Evolutionary conservation across 2,797 vertebrate species (phyloP).

Genomic region (Alca torda): DNA sequence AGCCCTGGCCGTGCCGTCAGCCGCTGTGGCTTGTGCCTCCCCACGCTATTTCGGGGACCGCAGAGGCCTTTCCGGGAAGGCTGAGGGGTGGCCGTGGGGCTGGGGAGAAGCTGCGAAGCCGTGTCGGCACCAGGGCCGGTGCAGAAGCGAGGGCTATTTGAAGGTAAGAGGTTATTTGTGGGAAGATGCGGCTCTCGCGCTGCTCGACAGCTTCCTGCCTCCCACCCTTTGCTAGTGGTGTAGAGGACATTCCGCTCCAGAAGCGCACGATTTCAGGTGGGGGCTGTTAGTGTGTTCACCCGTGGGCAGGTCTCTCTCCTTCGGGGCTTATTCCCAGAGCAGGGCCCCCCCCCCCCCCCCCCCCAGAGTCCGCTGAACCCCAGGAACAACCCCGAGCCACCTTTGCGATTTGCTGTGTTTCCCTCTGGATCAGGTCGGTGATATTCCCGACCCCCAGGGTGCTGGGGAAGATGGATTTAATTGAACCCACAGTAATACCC

Average conservation of each 20-base stretch:
- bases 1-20: accelerated
- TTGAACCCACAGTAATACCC: accelerated
- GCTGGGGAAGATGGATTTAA: background rate
- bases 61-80: background rate
- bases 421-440: background rate
- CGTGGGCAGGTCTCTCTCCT: background rate
- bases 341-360: accelerated
- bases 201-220: background rate
- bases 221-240: accelerated
- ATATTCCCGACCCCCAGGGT: accelerated
- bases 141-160: background rate
- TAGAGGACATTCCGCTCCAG: background rate
- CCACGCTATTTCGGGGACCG: background rate
- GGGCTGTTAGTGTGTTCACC: too few relatives aligned
- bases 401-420: background rate
- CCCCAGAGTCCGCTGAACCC: accelerated
- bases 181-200: accelerated
- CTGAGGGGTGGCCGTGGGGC: accelerated
- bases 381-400: accelerated
- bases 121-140: accelerated
- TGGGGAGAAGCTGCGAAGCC: background rate
- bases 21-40: accelerated
- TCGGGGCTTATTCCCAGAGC: accelerated
- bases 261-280: accelerated
- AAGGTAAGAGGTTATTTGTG: background rate